Evolutionary conservation across 1,140 invertebrate genomes (phyloP), one percentile per base, ranked within the genome.

Genomic region (Lethrus apterus): DNA sequence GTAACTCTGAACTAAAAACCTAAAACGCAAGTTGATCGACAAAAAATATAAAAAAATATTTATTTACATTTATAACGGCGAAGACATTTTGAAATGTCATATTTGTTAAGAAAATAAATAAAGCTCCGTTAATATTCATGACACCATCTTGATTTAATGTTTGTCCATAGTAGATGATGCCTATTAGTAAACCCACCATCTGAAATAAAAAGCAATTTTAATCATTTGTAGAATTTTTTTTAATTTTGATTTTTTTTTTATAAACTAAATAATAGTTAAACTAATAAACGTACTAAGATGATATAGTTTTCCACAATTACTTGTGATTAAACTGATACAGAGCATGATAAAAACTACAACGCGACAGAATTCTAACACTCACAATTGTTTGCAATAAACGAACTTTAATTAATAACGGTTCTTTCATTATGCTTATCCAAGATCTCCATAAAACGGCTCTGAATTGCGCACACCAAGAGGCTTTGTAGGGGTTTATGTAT

Each of bases 41-140:
- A 24, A 9, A 4, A 24, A 23, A 19, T 29, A 20, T 4, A n/a
- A 40, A n/a, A 21, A 42, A 24, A 5, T 18, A 21, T 10, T 41
- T 57, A 77, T 83, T 83, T 70, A 93, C 89, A 66, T 84, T 87
- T 35, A 93, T 83, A 13, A 93, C 90, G 32, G 86, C 83, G 60
- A 88, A 89, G 7, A 90, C 81, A 67, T 94, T 94, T 63, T 89
- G 89, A 66, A 93, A 94, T 4, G 89, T 96, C 83, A 92, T 89
- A 65, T 93, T 93, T 3, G 86, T 92, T 2, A 96, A 72, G 61
- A 93, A 84, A 42, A 96, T 79, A 62, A 95, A 97, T 14, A 97
- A 74, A n/a, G 86, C 89, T 34, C 94, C 94, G 64, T 95, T 96
- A 46, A 97, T 92, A 65, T 97, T 97, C 80, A 89, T 89, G 0